Base-by-base conservation (phyloP, 2,797 vertebrate species). In the Pantherophis vulpinus region DNA sequence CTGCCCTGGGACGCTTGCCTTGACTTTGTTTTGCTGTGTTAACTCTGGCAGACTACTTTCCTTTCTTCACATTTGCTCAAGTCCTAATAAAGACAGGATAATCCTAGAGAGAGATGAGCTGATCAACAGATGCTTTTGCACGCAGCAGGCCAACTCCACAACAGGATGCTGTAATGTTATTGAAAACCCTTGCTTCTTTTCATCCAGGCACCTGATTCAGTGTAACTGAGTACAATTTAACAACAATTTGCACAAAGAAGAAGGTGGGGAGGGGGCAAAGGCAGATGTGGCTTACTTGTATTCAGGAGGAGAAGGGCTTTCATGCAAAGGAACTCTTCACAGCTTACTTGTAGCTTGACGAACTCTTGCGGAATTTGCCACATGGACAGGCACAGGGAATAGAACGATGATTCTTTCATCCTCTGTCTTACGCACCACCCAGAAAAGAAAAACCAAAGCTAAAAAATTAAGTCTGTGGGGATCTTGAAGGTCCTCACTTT, bases 281-380 rank as follows among this genome's bases (percentile, higher is more conserved):
- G 10, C 42, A 29, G 6, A 56, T 0, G 13, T 87, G 18, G 93
- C 98, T 96, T 98, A 99, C 99, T 99, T 96, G 99, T 99, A 96
- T 98, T 99, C 91, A 99, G 98, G 60, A 99, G 98, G 86, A 99
- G 97, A 94, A 99, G 97, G 88, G 98, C 99, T 97, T 99, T 99
- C 99, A 99, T 99, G 96, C 99, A 99, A 14, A 99, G 98, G 95
- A 99, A 99, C 95, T 99, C 99, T 96, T 99, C 99, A 0, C 98
- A 98, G 95, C 97, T 98, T 87, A 99, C 98, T 97, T 99, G 99
- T 88, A 99, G 98, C 95, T 98, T 99, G 56, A 99, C 97, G 96
- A 99, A 99, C 97, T 99, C 99, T 96, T 99, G 99, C 27, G 99
- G 99, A 95, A 99, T 98, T 79, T 99, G 98, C 98, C 99, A 99